Evolutionary conservation across 1,140 invertebrate species (phyloP).

Genomic region (Delia radicum): DNA sequence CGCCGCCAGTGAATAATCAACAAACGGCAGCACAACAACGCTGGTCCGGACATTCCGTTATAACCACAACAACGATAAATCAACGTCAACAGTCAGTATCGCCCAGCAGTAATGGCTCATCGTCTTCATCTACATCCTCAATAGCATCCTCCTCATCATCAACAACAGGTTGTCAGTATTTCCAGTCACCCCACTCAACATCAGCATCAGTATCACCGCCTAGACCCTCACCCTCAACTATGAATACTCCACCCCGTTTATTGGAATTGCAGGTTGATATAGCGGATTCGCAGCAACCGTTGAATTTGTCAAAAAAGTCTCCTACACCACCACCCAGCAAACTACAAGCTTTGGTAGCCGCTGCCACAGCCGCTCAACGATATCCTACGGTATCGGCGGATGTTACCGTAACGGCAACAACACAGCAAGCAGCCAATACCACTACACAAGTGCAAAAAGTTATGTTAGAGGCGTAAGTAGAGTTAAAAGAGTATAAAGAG

Average conservation of each 20-base stretch:
- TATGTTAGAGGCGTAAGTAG: constrained; percentile 63
- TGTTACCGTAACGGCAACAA: constrained; percentile 43
- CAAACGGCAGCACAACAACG: constrained; percentile 34
- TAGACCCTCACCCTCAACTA: constrained; percentile 55
- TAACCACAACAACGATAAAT: constrained; percentile 57
- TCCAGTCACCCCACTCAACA: constrained; percentile 58
- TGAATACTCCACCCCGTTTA: constrained; percentile 51
- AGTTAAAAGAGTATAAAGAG: constrained; percentile 6
- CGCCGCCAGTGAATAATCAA: constrained; percentile 29
- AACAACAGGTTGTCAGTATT: constrained; percentile 55
- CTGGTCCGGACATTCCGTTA: constrained; percentile 55
- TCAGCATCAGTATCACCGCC: constrained; percentile 60
- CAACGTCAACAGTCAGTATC: constrained; percentile 53
- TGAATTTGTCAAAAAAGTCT: constrained; percentile 87
- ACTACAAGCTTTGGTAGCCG: constrained; percentile 37
- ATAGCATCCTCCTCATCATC: constrained; percentile 38
- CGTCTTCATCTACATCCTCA: constrained; percentile 37
- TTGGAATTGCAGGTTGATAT: constrained; percentile 79
- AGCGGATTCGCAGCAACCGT: constrained; percentile 76
- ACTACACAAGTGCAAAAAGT: constrained; percentile 54
- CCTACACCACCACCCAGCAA: constrained; percentile 72
- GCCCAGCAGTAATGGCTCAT: constrained; percentile 40
- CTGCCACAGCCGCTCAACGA: constrained; percentile 44
- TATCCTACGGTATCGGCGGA: constrained; percentile 48
- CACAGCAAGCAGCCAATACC: constrained; percentile 39